Percentiles rank a stretch among this genome's conserved stretches.
Conservation (phyloP, 2,797 vertebrate species). For the Ctenochaetus hawaiiensis region DNA sequence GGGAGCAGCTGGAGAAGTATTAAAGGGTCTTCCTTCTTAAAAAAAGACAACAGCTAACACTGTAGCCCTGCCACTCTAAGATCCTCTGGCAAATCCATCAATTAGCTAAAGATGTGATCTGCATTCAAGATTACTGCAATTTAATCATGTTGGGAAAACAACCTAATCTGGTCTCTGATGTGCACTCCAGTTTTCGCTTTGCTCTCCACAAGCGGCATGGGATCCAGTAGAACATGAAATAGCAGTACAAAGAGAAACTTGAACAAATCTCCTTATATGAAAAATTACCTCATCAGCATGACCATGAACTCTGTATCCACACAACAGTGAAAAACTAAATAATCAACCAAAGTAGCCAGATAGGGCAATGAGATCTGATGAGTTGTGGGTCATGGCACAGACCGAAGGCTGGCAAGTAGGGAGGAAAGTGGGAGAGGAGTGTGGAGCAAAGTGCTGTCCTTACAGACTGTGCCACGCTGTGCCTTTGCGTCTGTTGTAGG, state of each 20-base stretch:
- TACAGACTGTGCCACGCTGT: constrained; percentile 61
- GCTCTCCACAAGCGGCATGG: constrained; percentile 67
- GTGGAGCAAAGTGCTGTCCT: constrained; percentile 61
- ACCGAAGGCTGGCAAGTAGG: constrained; percentile 20
- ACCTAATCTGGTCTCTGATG: constrained; percentile 84
- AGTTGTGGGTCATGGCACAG: constrained; percentile 21
- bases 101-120: constrained; percentile 88
- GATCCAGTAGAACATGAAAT: constrained; percentile 33
- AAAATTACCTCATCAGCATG: too few relatives aligned
- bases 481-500: constrained; percentile 66
- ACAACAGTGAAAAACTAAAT: not conserved
- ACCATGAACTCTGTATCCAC: not conserved
- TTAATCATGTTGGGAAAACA: constrained; percentile 80
- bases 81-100: constrained; percentile 87
- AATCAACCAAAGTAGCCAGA: constrained; percentile 18
- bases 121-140: constrained; percentile 85
- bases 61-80: constrained; percentile 75
- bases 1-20: constrained; percentile 66
- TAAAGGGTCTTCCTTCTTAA: constrained; percentile 78
- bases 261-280: too few relatives aligned
- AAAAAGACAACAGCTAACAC: constrained; percentile 81
- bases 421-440: constrained; percentile 9
- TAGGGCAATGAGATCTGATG: not conserved
- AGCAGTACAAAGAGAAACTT: too few relatives aligned
- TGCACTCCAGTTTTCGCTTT: constrained; percentile 77